phyloP scores from a whole-genome alignment of 2,113 vertebrate genomes.

The Platysternon megacephalum region DNA sequence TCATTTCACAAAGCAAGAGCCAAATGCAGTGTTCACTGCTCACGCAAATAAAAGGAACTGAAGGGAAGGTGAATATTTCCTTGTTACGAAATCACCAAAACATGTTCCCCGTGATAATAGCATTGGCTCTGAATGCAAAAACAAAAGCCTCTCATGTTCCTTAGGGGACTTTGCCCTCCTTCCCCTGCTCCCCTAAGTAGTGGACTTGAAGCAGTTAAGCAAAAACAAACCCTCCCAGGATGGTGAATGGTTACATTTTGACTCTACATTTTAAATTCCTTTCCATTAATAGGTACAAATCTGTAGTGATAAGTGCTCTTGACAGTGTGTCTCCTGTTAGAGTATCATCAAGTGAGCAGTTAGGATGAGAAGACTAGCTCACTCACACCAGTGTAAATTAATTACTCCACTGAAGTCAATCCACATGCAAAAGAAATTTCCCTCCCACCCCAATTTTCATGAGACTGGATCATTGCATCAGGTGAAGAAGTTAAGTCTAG shows the following conservation, averaged over 20 bases:
- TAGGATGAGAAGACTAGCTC: conserved; percentile 9
- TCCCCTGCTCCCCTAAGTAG: not conserved
- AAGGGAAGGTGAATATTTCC: not conserved
- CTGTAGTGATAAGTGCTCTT: not conserved
- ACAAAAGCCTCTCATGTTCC: not conserved
- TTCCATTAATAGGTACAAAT: not conserved
- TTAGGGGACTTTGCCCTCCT: not conserved
- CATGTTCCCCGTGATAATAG: not conserved
- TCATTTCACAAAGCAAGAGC: not conserved
- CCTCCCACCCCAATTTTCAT: not conserved
- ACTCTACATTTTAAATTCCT: not conserved
- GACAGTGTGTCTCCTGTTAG: not conserved
- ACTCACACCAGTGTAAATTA: not conserved
- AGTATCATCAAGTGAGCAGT: not conserved
- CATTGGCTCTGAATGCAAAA: not conserved
- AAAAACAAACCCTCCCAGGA: not conserved
- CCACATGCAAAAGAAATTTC: not conserved
- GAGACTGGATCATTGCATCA: not conserved
- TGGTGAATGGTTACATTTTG: not conserved
- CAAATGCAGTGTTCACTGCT: not conserved
- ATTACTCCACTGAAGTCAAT: not conserved
- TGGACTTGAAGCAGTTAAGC: not conserved
- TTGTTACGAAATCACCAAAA: not conserved
- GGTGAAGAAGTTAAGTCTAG: not conserved
- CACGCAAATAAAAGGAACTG: not conserved